Evolutionary conservation across 2,888 invertebrate species (phyloP).

Genomic region (Phyllotreta striolata): DNA sequence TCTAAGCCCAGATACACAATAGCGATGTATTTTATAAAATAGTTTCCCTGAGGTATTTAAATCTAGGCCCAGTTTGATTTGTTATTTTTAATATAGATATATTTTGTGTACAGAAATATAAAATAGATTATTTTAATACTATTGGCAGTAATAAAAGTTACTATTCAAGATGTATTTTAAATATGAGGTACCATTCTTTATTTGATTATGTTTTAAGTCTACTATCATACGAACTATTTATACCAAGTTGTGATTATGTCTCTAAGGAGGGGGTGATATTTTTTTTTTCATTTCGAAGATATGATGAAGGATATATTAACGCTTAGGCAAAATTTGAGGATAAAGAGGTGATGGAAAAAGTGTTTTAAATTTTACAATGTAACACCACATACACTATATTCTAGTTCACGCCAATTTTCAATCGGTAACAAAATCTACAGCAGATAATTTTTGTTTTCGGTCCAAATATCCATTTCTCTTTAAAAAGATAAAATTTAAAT

Average conservation of each 20-base stretch:
- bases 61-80: constrained; percentile 42
- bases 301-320: constrained; percentile 22
- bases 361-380: constrained; percentile 47
- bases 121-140: constrained; percentile 35
- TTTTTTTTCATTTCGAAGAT: background rate
- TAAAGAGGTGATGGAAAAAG: constrained; percentile 39
- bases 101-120: constrained; percentile 31
- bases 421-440: constrained; percentile 59
- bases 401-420: constrained; percentile 58
- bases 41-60: constrained; percentile 43
- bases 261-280: constrained; percentile 6
- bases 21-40: constrained; percentile 37
- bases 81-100: constrained; percentile 31
- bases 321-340: constrained; percentile 37
- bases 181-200: constrained; percentile 28
- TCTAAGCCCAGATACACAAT: constrained; percentile 42
- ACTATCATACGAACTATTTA: constrained; percentile 18
- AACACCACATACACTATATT: constrained; percentile 56
- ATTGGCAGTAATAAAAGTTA: constrained; percentile 35
- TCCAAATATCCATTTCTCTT: constrained; percentile 53
- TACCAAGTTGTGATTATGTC: constrained; percentile 9
- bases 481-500: constrained; percentile 60
- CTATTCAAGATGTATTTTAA: constrained; percentile 17
- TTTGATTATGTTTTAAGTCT: constrained; percentile 27
- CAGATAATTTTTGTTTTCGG: constrained; percentile 48